A percentile compares a stretch with the other conserved stretches of the same genome.
Conservation (phyloP, 2,888 invertebrate genomes). For the Sarcophaga variegata region DNA sequence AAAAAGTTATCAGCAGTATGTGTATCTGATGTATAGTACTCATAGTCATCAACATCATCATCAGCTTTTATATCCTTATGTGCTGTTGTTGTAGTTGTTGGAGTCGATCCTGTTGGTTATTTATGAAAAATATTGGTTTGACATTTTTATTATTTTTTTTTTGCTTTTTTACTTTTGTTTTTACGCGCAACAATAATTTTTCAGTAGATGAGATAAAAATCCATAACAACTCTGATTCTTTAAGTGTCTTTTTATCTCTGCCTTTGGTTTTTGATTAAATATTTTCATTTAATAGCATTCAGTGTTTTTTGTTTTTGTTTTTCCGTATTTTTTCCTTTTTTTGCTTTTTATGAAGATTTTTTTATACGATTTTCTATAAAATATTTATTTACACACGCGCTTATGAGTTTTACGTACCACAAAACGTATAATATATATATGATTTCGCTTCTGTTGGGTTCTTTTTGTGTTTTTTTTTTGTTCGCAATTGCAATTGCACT, state of each 20-base stretch:
- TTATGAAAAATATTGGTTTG: conserved; percentile 34
- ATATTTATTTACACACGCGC: neutral
- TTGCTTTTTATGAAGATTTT: conserved; percentile 1
- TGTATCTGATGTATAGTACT: conserved; percentile 42
- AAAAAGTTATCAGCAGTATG: conserved; percentile 46
- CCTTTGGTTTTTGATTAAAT: neutral
- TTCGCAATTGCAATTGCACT: conserved; percentile 12
- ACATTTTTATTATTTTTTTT: conserved; percentile 13
- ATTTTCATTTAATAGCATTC: conserved; percentile 39
- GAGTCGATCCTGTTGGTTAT: neutral
- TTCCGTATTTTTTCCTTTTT: conserved; percentile 16
- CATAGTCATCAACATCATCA: conserved; percentile 27
- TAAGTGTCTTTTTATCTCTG: conserved; percentile 4
- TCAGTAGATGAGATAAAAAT: conserved; percentile 39
- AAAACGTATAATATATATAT: neutral
- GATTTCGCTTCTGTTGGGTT: neutral
- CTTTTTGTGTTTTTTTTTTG: neutral
- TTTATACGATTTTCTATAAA: neutral
- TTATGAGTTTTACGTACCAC: neutral
- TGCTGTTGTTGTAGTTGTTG: conserved; percentile 12
- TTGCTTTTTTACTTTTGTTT: neutral
- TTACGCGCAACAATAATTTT: conserved; percentile 32
- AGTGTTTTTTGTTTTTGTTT: conserved; percentile 13
- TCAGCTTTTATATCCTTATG: neutral
- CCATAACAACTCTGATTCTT: conserved; percentile 37